Percentiles rank a stretch among this genome's conserved stretches.
Conservation (phyloP, 2,888 invertebrate species). For the Ennomos erosarius region DNA sequence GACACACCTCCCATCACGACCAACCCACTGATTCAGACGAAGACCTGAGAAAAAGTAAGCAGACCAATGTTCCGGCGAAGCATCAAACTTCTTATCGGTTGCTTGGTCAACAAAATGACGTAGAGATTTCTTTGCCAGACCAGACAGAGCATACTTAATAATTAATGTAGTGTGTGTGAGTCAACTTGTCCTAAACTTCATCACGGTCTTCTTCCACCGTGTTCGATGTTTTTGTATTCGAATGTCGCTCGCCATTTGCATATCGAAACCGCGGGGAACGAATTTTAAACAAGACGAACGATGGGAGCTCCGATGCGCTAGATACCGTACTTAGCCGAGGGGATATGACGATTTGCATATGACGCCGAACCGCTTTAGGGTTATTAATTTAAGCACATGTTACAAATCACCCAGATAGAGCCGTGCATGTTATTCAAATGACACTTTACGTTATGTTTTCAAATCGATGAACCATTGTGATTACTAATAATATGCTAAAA, state of each 20-base stretch:
- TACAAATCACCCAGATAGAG: conserved; percentile 21
- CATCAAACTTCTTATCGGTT: too few relatives aligned
- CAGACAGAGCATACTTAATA: too few relatives aligned
- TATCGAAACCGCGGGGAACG: conserved; percentile 76
- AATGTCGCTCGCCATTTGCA: conserved; percentile 81
- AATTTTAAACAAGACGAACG: conserved; percentile 77
- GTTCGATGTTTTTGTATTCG: conserved; percentile 84
- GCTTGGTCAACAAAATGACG: too few relatives aligned
- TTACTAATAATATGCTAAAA: too few relatives aligned
- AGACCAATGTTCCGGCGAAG: too few relatives aligned
- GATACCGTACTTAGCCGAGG: conserved; percentile 59
- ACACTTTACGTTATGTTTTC: too few relatives aligned
- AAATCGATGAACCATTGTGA: too few relatives aligned
- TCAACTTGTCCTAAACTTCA: conserved; percentile 7
- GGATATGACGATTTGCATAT: conserved; percentile 73
- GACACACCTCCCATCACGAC: too few relatives aligned
- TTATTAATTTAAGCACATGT: conserved; percentile 53
- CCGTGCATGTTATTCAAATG: conserved; percentile 24
- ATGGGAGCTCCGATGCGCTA: conserved; percentile 67
- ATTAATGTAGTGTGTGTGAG: conserved; percentile 10
- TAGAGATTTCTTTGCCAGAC: too few relatives aligned
- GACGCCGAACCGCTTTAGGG: conserved; percentile 57
- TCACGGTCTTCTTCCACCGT: conserved; percentile 57
- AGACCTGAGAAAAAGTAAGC: too few relatives aligned
- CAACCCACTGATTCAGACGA: too few relatives aligned